phyloP scores from a whole-genome alignment of 1,140 invertebrate genomes.

The Lanistes nyassanus region DNA sequence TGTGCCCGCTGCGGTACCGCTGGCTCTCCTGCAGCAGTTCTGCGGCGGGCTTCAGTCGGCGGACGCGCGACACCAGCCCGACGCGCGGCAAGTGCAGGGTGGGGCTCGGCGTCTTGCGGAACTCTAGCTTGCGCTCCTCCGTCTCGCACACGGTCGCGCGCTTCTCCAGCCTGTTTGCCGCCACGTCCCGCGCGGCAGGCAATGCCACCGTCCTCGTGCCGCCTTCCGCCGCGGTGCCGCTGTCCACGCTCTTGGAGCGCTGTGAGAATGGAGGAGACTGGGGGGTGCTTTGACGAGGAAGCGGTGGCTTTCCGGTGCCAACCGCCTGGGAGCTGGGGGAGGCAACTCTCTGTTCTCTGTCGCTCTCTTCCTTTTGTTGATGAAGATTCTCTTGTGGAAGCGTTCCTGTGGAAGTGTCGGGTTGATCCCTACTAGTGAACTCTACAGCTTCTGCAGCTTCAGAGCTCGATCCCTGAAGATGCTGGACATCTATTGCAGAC shows the following conservation, averaged over 20 bases:
- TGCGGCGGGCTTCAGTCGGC: slow-evolving; percentile 56
- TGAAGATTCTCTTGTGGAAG: slow-evolving; percentile 24
- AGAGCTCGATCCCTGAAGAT: neutral
- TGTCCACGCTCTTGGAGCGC: slow-evolving; percentile 35
- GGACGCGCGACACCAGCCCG: slow-evolving; percentile 35
- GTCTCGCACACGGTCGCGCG: slow-evolving; percentile 36
- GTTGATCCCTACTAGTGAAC: neutral
- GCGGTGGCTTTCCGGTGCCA: slow-evolving; percentile 33
- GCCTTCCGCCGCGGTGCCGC: slow-evolving; percentile 8
- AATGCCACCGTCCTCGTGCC: neutral
- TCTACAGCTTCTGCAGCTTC: slow-evolving; percentile 16
- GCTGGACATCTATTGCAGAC: slow-evolving; percentile 1
- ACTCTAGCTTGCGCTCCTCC: slow-evolving; percentile 30
- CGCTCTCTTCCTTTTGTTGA: slow-evolving; percentile 31
- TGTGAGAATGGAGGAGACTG: slow-evolving; percentile 28
- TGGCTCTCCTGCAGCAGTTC: slow-evolving; percentile 60
- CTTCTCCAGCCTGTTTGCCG: slow-evolving; percentile 33
- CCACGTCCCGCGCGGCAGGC: slow-evolving; percentile 21
- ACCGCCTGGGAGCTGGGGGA: slow-evolving; percentile 27
- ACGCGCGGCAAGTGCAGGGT: slow-evolving; percentile 38
- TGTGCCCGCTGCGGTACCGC: slow-evolving; percentile 57
- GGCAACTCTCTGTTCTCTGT: slow-evolving; percentile 24
- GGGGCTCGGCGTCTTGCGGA: slow-evolving; percentile 38
- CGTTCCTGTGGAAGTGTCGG: slow-evolving; percentile 16
- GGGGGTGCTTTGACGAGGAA: slow-evolving; percentile 29